Conservation (phyloP, 2,797 vertebrate species). For the Falco concolor region DNA sequence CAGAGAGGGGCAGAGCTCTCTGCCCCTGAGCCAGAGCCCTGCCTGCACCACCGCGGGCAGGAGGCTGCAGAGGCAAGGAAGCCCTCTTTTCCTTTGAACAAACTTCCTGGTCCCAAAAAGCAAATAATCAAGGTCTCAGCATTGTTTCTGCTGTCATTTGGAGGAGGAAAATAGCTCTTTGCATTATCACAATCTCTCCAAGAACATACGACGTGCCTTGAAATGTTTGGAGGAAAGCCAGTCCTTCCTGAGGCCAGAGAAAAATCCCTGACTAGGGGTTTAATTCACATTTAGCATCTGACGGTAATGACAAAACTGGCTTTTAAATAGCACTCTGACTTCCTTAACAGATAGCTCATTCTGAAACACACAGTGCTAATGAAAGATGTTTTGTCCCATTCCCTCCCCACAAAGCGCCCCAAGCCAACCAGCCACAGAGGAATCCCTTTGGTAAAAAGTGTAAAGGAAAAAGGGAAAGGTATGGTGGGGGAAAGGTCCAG, state of each 20-base stretch:
- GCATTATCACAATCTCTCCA: constrained; percentile 32
- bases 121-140: background rate
- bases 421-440: rapidly evolving
- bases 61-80: background rate
- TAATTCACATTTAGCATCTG: background rate
- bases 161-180: background rate
- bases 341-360: constrained; percentile 28
- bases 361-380: background rate
- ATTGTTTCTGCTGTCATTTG: constrained; percentile 18
- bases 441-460: background rate
- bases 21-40: rapidly evolving
- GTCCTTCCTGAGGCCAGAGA: constrained; percentile 63
- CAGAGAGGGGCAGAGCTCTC: background rate
- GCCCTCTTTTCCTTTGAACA: constrained; percentile 1
- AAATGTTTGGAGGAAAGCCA: background rate
- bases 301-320: constrained; percentile 40
- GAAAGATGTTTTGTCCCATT: background rate
- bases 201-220: background rate
- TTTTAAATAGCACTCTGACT: constrained; percentile 16
- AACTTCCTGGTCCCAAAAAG: constrained; percentile 2
- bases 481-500: rapidly evolving
- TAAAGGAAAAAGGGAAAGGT: background rate
- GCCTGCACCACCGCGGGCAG: background rate
- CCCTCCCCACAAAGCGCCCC: rapidly evolving
- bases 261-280: constrained; percentile 5